Evolutionary conservation across 2,113 vertebrate genomes (phyloP).

Genomic region (Ailuropoda melanoleuca): DNA sequence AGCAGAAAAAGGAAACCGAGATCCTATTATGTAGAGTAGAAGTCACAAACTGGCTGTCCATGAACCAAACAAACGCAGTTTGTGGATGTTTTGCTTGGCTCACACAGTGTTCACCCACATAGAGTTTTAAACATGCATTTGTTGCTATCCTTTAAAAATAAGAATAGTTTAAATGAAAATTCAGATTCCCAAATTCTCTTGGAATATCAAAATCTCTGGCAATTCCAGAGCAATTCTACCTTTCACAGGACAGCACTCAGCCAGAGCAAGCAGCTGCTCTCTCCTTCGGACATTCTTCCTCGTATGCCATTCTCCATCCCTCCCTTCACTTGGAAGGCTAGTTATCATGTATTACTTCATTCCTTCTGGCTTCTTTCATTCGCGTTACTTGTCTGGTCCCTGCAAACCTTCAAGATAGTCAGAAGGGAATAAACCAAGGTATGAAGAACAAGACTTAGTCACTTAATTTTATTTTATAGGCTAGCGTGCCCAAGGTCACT

Average conservation of each 20-base stretch:
- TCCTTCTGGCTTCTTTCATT: neutral
- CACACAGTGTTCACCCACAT: neutral
- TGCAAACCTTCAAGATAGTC: neutral
- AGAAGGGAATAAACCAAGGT: neutral
- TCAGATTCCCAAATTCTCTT: neutral
- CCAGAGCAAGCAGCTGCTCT: neutral
- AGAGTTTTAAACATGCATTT: neutral
- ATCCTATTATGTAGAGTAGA: neutral
- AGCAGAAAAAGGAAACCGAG: neutral
- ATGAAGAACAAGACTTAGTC: neutral
- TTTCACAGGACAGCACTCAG: neutral
- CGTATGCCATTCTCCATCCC: accelerated
- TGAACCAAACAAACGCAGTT: neutral
- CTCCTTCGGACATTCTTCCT: neutral
- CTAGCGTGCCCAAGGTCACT: neutral
- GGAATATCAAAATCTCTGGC: neutral
- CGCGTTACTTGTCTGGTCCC: neutral
- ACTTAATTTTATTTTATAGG: neutral
- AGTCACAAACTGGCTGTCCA: neutral
- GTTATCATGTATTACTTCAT: neutral
- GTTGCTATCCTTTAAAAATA: neutral
- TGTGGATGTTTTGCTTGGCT: neutral
- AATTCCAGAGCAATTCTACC: neutral
- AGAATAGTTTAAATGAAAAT: neutral
- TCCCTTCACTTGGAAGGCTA: neutral